These are phyloP conservation scores for Actinopyga echinites DNA, from an alignment of 53 echinoderm and acorn worm species.

Conservation along the genomic window DNA sequence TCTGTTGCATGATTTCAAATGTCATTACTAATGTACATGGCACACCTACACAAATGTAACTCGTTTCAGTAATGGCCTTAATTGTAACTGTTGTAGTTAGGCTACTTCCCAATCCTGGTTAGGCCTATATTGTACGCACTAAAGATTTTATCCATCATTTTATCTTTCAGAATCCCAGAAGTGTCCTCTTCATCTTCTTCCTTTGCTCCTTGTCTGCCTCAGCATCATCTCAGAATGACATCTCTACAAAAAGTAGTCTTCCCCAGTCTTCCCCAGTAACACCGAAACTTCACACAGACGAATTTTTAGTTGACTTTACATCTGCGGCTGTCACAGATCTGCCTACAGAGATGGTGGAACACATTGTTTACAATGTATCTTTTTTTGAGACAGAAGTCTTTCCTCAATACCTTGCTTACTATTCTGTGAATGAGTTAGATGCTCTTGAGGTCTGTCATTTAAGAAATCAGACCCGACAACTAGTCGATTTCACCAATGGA, in stretches of 20 bases:
- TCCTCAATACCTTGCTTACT: neutral
- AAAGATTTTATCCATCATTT: too few relatives aligned
- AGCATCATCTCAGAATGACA: constrained; percentile 10
- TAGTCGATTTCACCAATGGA: constrained; percentile 15
- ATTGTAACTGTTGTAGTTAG: too few relatives aligned
- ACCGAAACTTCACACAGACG: neutral
- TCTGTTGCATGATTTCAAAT: too few relatives aligned
- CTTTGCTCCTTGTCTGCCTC: neutral
- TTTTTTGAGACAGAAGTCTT: neutral
- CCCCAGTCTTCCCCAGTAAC: neutral
- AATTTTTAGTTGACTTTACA: neutral
- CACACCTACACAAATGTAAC: too few relatives aligned
- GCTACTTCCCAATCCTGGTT: too few relatives aligned
- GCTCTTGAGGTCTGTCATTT: neutral
- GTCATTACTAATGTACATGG: too few relatives aligned
- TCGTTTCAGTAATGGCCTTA: too few relatives aligned
- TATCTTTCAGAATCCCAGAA: neutral
- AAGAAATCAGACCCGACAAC: neutral
- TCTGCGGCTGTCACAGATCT: neutral
- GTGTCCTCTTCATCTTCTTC: neutral
- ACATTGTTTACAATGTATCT: neutral
- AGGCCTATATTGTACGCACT: too few relatives aligned
- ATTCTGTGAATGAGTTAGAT: neutral
- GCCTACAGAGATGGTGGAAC: too few relatives aligned
- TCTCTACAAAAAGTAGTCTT: too few relatives aligned